Percentiles rank a stretch among this genome's conserved stretches.
Evolutionary conservation across 2,888 invertebrate genomes (phyloP).

Genomic region (Anaspis maculata): DNA sequence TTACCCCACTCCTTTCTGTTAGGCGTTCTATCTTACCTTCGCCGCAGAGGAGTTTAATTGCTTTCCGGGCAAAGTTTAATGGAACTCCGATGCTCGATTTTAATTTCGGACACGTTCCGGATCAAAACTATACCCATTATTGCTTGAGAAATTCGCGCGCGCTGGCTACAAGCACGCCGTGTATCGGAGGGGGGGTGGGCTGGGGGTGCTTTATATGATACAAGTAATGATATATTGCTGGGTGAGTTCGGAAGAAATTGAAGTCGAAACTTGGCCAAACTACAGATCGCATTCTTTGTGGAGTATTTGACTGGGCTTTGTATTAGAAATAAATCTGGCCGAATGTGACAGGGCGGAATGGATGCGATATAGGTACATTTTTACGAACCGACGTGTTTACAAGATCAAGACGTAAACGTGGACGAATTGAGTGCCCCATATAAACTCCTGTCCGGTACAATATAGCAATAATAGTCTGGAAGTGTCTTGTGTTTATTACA

Average conservation of each 20-base stretch:
- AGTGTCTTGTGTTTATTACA: too few species aligned
- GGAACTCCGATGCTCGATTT: conserved; percentile 8
- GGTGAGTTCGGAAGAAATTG: conserved; percentile 10
- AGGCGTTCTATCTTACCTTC: not conserved
- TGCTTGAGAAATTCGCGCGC: conserved; percentile 7
- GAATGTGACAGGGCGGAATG: conserved; percentile 3
- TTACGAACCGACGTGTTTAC: not conserved
- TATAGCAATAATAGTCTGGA: too few species aligned
- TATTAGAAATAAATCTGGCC: conserved; percentile 10
- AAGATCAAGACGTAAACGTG: not conserved
- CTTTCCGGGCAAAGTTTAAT: too few species aligned
- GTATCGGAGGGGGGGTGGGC: too few species aligned
- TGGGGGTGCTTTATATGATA: too few species aligned
- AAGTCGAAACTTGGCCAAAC: conserved; percentile 10
- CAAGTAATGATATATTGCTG: conserved; percentile 10
- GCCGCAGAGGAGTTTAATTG: conserved; percentile 6
- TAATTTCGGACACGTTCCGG: conserved; percentile 8
- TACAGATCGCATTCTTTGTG: not conserved
- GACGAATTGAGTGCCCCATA: not conserved
- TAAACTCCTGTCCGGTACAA: too few species aligned
- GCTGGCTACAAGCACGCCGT: too few species aligned
- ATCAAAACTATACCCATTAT: conserved; percentile 9
- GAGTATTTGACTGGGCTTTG: conserved; percentile 1
- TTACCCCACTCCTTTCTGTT: conserved; percentile 4
- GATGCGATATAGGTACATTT: too few species aligned